Base-by-base conservation (phyloP, 1,140 invertebrate genomes). In the Hermatobates lingyangjiaoensis region DNA sequence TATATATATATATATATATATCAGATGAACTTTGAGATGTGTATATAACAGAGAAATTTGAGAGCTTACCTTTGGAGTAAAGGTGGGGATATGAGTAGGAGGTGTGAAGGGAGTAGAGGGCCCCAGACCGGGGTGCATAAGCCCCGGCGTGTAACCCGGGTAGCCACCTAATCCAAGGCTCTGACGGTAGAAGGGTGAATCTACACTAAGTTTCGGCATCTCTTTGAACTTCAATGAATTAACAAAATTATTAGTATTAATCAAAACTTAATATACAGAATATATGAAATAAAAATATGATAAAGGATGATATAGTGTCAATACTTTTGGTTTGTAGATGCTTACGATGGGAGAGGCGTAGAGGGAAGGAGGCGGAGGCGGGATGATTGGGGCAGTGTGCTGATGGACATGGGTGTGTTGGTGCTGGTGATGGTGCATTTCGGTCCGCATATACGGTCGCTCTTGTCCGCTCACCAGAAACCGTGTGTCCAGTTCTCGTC, bases 401-500 rank as follows among this genome's bases (percentile, higher is more conserved):
- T 87, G 87, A 71, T 91, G 88, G 55, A 90, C 81, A 66, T 92
- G 87, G 24, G 85, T 87, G 64, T 88, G 85, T 60, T 88, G 84
- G 67, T 89, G 85, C 64, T 89, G 85, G 71, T 89, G 86, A 68
- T 89, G 86, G 66, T 89, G 86, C 75, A 88, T 80, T 66, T 89
- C 84, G 12, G 81, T 83, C 56, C 86, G 75, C 57, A 85, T 69
- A 63, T 81, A 87, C 20, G 81, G 77, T 64, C 24, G 69, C 57
- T 83, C 80, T 60, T 81, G 78, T 10, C n/a, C n/a, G 3, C 80
- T 78, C 12, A 80, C 82, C 57, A 96, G 70, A 68, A 94, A 92
- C 59, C 90, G 74, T 58, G 77, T 87, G 71, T 94, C 90, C 57
- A 96, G 70, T 67, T 95, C 90, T 61, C 89, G 78, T 53, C 89